Conservation (phyloP, 2,113 vertebrate species). For the Lagenorhynchus albirostris region DNA sequence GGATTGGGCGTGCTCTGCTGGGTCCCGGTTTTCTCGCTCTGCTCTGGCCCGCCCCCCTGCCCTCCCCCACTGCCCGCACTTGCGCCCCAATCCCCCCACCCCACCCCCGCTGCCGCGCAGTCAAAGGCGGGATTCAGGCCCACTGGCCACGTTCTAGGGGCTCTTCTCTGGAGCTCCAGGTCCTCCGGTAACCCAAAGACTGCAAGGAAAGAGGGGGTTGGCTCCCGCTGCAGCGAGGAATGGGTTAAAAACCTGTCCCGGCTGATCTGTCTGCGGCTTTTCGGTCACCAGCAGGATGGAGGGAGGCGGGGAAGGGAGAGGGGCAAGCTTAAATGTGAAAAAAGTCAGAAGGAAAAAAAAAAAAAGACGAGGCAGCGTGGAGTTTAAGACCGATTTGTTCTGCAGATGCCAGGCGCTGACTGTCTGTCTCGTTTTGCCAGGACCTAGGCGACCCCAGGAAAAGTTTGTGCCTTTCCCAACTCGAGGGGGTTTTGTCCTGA, state of each 20-base stretch:
- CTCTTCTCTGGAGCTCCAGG: not conserved
- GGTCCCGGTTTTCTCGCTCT: constrained; percentile 46
- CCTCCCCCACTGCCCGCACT: constrained; percentile 33
- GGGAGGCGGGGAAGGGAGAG: constrained; percentile 30
- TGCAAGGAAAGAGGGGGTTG: not conserved
- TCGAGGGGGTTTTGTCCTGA: constrained; percentile 38
- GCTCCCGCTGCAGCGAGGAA: constrained; percentile 47
- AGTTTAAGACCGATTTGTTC: constrained; percentile 37
- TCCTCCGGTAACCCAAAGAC: not conserved
- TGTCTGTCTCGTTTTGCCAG: not conserved
- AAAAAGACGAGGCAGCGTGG: not conserved
- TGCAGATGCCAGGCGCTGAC: constrained; percentile 33
- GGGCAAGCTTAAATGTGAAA: constrained; percentile 53
- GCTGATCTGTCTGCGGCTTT: constrained; percentile 22
- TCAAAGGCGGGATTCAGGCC: not conserved
- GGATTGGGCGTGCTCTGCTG: constrained; percentile 46
- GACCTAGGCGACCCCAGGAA: not conserved
- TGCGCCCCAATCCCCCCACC: not conserved
- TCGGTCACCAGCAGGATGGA: constrained; percentile 32
- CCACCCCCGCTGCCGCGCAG: not conserved
- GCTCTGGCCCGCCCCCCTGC: constrained; percentile 49
- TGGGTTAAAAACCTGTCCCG: constrained; percentile 76
- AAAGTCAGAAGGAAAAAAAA: not conserved
- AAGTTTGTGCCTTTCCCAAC: constrained; percentile 11
- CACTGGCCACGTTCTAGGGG: not conserved